These are phyloP conservation scores for Pyrochroa serraticornis DNA, from an alignment of 2,888 invertebrate species.

Conservation along the genomic window DNA sequence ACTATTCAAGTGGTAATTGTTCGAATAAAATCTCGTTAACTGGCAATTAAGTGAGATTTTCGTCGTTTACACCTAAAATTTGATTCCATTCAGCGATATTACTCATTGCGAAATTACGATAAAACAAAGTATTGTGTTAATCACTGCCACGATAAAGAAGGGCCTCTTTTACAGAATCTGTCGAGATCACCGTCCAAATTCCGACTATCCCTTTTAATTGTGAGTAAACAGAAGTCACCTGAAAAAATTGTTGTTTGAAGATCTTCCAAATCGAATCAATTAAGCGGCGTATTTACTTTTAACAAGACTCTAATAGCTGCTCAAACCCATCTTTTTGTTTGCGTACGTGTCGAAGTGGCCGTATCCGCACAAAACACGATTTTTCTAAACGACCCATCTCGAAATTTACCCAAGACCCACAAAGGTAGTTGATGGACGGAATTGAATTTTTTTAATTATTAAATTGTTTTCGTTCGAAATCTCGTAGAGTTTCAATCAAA, in stretches of 20 bases:
- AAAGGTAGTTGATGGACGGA: background rate
- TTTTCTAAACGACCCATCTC: background rate
- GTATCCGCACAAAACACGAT: slow-evolving; percentile 22
- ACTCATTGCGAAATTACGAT: no score
- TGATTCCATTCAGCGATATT: no score
- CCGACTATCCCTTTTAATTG: slow-evolving; percentile 36
- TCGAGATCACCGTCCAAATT: no score
- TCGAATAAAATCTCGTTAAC: no score
- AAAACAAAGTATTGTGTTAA: no score
- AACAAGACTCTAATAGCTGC: slow-evolving; percentile 37
- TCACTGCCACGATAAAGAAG: no score
- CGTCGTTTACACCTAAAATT: no score
- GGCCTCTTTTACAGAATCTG: no score
- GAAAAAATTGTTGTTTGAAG: slow-evolving; percentile 43
- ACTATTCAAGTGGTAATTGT: no score
- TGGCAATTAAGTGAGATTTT: no score
- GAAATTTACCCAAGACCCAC: background rate
- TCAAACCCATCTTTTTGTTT: slow-evolving; percentile 37
- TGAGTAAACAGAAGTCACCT: slow-evolving; percentile 41
- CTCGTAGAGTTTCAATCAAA: slow-evolving; percentile 31
- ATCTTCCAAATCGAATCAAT: slow-evolving; percentile 51
- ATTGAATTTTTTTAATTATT: slow-evolving; percentile 2
- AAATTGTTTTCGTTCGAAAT: slow-evolving; percentile 2
- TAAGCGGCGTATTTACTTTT: slow-evolving; percentile 44
- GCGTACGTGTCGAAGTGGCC: slow-evolving; percentile 48